These are phyloP conservation scores for Laticauda laticaudata DNA, from an alignment of 2,113 vertebrate species.

Conservation along the genomic window DNA sequence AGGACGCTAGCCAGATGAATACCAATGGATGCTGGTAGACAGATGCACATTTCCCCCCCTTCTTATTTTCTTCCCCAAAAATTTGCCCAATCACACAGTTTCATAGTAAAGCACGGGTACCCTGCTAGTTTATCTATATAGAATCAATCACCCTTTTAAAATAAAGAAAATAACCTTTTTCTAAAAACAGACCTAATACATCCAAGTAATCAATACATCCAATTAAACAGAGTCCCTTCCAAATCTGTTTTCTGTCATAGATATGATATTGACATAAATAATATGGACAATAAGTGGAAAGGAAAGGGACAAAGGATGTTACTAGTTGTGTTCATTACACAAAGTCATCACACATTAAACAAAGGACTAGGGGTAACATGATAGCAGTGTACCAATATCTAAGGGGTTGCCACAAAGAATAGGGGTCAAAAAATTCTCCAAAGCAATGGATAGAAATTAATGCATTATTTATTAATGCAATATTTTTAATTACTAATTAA, in stretches of 20 bases:
- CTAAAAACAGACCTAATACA: constrained; percentile 52
- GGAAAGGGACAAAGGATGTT: background rate
- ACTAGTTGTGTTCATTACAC: background rate
- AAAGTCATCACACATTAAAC: background rate
- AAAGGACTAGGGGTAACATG: background rate
- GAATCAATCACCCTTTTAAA: background rate
- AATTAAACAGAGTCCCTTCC: background rate
- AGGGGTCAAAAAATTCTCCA: background rate
- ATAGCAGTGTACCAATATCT: background rate
- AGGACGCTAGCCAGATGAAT: too few relatives aligned
- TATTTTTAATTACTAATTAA: constrained; percentile 34
- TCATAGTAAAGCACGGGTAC: too few relatives aligned
- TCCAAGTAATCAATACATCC: background rate
- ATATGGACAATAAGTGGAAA: background rate
- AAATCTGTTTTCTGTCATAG: background rate
- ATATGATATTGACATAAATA: background rate
- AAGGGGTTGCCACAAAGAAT: background rate
- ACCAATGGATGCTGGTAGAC: too few relatives aligned
- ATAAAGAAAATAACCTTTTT: background rate
- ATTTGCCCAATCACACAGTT: too few relatives aligned
- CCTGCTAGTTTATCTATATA: background rate
- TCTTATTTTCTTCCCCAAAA: too few relatives aligned
- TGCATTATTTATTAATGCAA: background rate
- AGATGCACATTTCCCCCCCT: too few relatives aligned
- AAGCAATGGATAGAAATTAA: background rate